These are phyloP conservation scores for Heliconius nattereri DNA, from an alignment of 1,140 invertebrate genomes.

Conservation along the genomic window DNA sequence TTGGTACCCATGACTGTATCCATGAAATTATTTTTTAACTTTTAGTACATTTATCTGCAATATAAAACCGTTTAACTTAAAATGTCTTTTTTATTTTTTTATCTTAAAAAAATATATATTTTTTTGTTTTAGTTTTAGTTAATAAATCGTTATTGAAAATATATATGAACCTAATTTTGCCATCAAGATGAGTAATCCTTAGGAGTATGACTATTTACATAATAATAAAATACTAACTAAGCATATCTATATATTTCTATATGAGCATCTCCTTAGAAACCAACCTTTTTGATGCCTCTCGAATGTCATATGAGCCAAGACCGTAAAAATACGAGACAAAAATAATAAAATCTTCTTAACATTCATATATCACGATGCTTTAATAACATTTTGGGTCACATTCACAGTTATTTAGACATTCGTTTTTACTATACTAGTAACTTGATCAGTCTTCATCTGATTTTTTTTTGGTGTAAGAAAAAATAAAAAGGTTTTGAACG, in stretches of 20 bases:
- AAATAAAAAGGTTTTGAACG: no score
- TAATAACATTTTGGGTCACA: conserved; percentile 11
- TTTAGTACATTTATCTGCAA: no score
- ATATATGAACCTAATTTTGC: no score
- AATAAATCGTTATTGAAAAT: no score
- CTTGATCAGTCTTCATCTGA: background rate
- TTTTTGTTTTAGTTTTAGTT: no score
- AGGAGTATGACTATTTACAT: background rate
- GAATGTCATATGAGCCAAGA: background rate
- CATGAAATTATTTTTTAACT: no score
- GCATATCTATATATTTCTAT: background rate
- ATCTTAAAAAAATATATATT: no score
- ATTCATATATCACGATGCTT: conserved; percentile 1
- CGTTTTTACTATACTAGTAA: background rate
- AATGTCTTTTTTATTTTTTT: no score
- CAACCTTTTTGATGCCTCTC: conserved; percentile 5
- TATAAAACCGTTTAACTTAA: no score
- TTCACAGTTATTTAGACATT: background rate
- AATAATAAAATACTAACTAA: background rate
- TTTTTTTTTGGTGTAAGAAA: no score
- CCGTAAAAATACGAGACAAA: conserved; percentile 10
- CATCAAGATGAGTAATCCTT: background rate
- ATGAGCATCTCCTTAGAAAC: background rate
- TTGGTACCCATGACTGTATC: no score
- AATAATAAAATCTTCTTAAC: conserved; percentile 9